Conservation (phyloP, 2,113 vertebrate genomes). For the Macrotus californicus region DNA sequence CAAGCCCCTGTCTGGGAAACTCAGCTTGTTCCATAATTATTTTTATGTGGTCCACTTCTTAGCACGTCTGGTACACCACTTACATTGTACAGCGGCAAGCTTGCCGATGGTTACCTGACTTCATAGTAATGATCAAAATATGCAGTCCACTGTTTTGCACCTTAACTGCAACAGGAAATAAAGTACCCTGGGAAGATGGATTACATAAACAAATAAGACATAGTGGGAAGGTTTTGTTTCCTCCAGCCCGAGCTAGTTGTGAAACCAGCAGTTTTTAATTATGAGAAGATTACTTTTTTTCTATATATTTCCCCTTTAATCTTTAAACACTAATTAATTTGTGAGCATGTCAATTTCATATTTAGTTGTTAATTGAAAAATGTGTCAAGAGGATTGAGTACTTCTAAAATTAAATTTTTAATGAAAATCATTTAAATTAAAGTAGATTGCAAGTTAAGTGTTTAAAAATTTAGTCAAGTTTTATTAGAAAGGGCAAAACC, state of each 20-base stretch:
- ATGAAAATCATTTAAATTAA: slow-evolving; percentile 62
- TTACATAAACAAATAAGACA: neutral
- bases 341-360: slow-evolving; percentile 49
- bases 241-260: neutral
- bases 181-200: neutral
- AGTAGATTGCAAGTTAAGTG: slow-evolving; percentile 59
- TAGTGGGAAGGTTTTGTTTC: neutral
- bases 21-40: neutral
- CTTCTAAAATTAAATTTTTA: slow-evolving; percentile 66
- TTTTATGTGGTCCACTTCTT: neutral
- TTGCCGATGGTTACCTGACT: neutral
- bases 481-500: slow-evolving; percentile 53
- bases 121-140: neutral
- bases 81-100: neutral
- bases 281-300: slow-evolving; percentile 10
- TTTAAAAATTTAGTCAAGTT: slow-evolving; percentile 60
- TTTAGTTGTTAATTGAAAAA: slow-evolving; percentile 66
- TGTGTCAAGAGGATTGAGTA: slow-evolving; percentile 60
- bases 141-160: neutral
- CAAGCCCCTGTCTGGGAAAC: neutral
- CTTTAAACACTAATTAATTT: slow-evolving; percentile 59
- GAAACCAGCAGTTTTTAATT: slow-evolving; percentile 41
- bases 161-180: neutral
- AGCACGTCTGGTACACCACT: neutral
- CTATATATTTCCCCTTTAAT: slow-evolving; percentile 1